Percentiles rank a stretch among this genome's conserved stretches.
These are phyloP conservation scores for Dysmachus trigonus DNA, from an alignment of 2,888 invertebrate species.

Conservation along the genomic window DNA sequence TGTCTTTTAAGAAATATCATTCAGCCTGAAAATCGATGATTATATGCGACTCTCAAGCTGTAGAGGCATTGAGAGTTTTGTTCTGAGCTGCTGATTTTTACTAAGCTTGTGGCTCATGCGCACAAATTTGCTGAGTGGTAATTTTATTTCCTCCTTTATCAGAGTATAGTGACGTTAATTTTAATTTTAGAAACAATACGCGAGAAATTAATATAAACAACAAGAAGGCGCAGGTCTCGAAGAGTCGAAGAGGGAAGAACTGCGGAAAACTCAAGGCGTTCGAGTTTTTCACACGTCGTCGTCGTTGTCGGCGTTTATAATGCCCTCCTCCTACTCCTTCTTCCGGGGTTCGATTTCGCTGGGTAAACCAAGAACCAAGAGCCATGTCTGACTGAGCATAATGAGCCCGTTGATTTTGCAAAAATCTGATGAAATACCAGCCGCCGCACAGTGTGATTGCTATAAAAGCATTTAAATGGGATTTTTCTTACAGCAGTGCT, in stretches of 20 bases:
- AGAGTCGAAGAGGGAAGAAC: neutral
- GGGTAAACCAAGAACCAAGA: neutral
- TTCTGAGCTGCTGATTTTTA: neutral
- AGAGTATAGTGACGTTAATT: constrained; percentile 3
- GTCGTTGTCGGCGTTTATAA: too few species aligned
- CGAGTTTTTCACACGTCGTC: constrained; percentile 11
- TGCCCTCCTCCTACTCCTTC: constrained; percentile 13
- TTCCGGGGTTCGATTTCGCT: constrained; percentile 19
- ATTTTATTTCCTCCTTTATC: constrained; percentile 7
- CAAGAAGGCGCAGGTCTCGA: neutral
- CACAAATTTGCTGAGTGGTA: neutral
- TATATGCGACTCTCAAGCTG: neutral
- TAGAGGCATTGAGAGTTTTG: neutral
- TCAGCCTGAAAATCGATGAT: constrained; percentile 18
- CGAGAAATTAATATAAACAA: constrained; percentile 34
- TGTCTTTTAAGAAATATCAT: neutral
- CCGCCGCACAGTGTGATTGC: neutral
- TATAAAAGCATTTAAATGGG: neutral
- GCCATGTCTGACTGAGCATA: neutral
- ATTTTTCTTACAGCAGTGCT: neutral
- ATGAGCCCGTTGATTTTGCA: neutral
- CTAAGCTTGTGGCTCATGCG: neutral
- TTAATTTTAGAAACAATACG: constrained; percentile 37
- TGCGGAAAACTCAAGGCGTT: constrained; percentile 31
- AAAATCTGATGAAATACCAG: neutral